Evolutionary conservation across 2,113 vertebrate species (phyloP).

Genomic region (Mionectes macconnelli): DNA sequence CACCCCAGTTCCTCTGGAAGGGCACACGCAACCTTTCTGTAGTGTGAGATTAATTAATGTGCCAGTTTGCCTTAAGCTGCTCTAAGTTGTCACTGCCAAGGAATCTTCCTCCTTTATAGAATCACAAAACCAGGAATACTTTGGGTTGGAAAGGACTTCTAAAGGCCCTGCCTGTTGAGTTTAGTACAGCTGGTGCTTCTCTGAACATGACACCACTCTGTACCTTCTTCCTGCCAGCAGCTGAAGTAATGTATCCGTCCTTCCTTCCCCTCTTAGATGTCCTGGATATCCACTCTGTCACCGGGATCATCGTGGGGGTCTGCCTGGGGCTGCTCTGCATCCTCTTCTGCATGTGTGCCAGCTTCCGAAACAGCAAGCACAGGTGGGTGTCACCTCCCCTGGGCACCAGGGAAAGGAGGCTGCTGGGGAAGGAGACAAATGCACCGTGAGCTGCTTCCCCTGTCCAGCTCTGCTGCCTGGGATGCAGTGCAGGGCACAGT

Average conservation of each 20-base stretch:
- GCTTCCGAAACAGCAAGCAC: slow-evolving; percentile 86
- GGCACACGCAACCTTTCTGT: neutral
- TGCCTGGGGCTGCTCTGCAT: slow-evolving; percentile 94
- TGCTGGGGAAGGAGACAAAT: neutral
- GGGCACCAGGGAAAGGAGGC: neutral
- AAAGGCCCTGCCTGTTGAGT: neutral
- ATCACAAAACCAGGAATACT: neutral
- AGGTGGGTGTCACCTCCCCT: slow-evolving; percentile 71
- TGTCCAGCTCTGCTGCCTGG: neutral
- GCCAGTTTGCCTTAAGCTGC: neutral
- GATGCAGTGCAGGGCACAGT: too few relatives aligned
- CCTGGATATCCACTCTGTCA: slow-evolving; percentile 91
- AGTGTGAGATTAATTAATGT: neutral
- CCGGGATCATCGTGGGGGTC: slow-evolving; percentile 93
- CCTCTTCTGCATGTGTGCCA: slow-evolving; percentile 93
- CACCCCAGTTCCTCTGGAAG: neutral
- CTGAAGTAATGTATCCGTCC: neutral
- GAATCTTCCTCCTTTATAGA: neutral
- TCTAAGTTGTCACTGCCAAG: neutral
- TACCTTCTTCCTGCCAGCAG: neutral
- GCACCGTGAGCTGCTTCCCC: neutral
- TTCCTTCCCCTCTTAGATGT: slow-evolving; percentile 68
- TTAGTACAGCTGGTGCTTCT: neutral
- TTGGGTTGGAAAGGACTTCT: neutral
- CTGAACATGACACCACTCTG: neutral